Evolutionary conservation across 2,888 invertebrate species (phyloP).

Genomic region (Meiosimyza decipiens): DNA sequence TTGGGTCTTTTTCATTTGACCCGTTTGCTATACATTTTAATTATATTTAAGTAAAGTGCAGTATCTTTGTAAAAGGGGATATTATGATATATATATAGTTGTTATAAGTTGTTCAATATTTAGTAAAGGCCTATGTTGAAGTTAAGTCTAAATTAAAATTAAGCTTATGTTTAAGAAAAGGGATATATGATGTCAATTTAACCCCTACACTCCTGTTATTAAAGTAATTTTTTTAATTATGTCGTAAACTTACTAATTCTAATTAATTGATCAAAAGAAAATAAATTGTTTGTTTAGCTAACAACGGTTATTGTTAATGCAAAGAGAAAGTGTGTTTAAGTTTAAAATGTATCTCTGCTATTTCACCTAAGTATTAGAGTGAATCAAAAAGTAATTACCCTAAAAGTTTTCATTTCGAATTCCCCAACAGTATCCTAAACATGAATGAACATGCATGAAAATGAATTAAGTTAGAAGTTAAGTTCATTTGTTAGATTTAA

Average conservation of each 20-base stretch:
- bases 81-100: not conserved
- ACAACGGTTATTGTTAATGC: too few relatives aligned
- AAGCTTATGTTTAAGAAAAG: conserved; percentile 17
- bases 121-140: not conserved
- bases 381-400: too few relatives aligned
- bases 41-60: not conserved
- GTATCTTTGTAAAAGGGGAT: conserved; percentile 1
- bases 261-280: too few relatives aligned
- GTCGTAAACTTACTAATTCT: too few relatives aligned
- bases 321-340: too few relatives aligned
- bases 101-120: not conserved
- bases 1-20: not conserved
- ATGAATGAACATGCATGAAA: not conserved
- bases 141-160: conserved; percentile 38
- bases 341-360: too few relatives aligned
- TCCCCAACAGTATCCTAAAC: too few relatives aligned
- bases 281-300: too few relatives aligned
- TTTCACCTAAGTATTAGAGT: too few relatives aligned
- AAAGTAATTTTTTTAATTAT: too few relatives aligned
- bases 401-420: too few relatives aligned
- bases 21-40: too few relatives aligned
- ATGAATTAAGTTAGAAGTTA: conserved; percentile 1
- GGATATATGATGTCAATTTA: conserved; percentile 13
- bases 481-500: not conserved
- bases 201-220: not conserved